These are phyloP conservation scores for Petaurus breviceps DNA, from an alignment of 2,113 vertebrate species.

Conservation along the genomic window DNA sequence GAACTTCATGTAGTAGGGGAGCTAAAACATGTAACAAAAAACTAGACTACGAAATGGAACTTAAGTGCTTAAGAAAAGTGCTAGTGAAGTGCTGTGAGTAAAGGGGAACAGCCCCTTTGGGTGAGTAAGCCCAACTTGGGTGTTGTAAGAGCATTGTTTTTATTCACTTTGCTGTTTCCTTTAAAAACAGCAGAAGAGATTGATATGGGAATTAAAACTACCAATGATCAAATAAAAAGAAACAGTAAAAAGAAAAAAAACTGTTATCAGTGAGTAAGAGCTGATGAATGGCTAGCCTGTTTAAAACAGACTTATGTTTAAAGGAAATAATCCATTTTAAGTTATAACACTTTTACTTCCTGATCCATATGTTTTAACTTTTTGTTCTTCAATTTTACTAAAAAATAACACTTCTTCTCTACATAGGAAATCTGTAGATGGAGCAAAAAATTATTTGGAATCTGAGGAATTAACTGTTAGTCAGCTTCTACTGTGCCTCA, in stretches of 20 bases:
- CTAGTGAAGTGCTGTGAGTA: not conserved
- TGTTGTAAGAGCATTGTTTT: not conserved
- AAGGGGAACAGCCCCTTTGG: not conserved
- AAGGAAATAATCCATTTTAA: not conserved
- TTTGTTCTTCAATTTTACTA: not conserved
- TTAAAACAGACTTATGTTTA: not conserved
- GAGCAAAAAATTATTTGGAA: slow-evolving; percentile 85
- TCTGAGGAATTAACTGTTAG: slow-evolving; percentile 93
- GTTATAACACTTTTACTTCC: slow-evolving; percentile 15
- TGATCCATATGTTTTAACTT: slow-evolving; percentile 40
- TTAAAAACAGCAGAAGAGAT: not conserved
- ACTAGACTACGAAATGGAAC: not conserved
- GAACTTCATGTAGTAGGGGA: not conserved
- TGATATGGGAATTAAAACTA: no score
- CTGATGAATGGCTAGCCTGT: no score
- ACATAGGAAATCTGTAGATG: slow-evolving; percentile 80
- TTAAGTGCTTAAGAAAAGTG: no score
- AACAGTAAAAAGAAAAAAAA: no score
- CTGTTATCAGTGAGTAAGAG: not conserved
- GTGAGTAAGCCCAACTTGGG: not conserved
- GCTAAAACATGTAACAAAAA: not conserved
- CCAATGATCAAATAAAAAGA: not conserved
- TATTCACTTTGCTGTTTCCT: not conserved
- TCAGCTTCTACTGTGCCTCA: slow-evolving; percentile 93
- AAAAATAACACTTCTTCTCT: slow-evolving; percentile 63